Base-by-base conservation (phyloP, 2,797 vertebrate genomes). In the Paedocypris micromegethes region DNA sequence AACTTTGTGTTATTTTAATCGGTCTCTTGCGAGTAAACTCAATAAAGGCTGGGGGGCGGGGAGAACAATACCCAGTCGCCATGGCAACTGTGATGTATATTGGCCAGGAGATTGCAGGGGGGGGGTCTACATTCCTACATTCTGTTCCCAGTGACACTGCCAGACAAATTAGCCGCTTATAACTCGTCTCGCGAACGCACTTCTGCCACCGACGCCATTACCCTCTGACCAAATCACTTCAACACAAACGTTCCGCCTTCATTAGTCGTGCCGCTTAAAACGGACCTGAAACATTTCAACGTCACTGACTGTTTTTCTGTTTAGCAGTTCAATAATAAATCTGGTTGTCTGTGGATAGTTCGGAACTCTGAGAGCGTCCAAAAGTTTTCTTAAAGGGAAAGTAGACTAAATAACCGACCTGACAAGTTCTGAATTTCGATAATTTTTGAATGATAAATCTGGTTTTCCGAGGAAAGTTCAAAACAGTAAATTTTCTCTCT, bases 71-170 rank as follows among this genome's bases (percentile, higher is more conserved):
- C 58, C 64, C 80, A 62, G 89, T 90, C 86, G 74, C 88, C 86
- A 91, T 86, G 83, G 89, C 86, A 88, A 91, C 88, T 83, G 66
- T 83, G 84, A 86, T 87, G 83, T 86, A 82, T 84, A 55, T 84
- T 84, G 84, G 76, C 78, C 81, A 83, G 83, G 85, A 79, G 72
- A 59, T 66, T 23, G 23, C 23, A 1, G 23, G 59, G 68, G 77
- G 47, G 51, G 44, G 72, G 78, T 79, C 56, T 75, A 66, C 57
- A 66, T 62, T 56, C 46, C 38, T 6, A 6, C 60, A 54, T 73
- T 78, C 77, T 73, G 77, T 82, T 77, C 75, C 75, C 74, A 76
- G 78, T 66, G 57, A 61, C 46, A 56, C 51, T 68, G 40, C 6
- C 60, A 70, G 72, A 73, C 66, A 72, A 68, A 66, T 76, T 64